Evolutionary conservation across 1,140 invertebrate genomes (phyloP).

Genomic region (Sarcophaga bullata): DNA sequence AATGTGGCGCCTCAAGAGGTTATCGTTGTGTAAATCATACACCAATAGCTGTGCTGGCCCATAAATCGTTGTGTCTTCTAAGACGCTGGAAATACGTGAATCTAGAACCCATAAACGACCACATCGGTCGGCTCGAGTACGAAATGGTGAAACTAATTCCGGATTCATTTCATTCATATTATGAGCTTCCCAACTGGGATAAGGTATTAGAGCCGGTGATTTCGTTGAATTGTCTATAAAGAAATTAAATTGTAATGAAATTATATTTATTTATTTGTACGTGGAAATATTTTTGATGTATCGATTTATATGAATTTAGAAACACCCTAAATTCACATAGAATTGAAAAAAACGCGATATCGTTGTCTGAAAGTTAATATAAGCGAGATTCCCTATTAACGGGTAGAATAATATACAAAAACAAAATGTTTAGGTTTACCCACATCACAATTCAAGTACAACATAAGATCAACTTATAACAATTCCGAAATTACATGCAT

Average conservation of each 20-base stretch:
- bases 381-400: no score
- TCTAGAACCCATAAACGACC: conserved; percentile 81
- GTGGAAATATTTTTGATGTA: no score
- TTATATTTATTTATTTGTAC: no score
- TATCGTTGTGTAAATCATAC: conserved; percentile 79
- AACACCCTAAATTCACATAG: no score
- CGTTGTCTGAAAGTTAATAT: no score
- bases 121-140: conserved; percentile 77
- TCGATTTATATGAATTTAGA: no score
- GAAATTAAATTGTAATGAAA: not conserved
- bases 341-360: no score
- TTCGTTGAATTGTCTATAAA: conserved; percentile 72
- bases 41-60: conserved; percentile 73
- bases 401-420: no score
- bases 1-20: conserved; percentile 71
- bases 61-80: conserved; percentile 68
- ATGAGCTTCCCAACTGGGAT: conserved; percentile 80
- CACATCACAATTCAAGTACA: no score
- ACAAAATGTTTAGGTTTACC: no score
- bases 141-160: conserved; percentile 79
- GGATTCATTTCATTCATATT: conserved; percentile 67
- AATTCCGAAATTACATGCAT: no score
- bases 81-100: conserved; percentile 74
- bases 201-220: conserved; percentile 76
- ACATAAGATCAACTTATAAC: no score